Evolutionary conservation across 2,888 invertebrate genomes (phyloP).

Genomic region (Caenorhabditis afra): DNA sequence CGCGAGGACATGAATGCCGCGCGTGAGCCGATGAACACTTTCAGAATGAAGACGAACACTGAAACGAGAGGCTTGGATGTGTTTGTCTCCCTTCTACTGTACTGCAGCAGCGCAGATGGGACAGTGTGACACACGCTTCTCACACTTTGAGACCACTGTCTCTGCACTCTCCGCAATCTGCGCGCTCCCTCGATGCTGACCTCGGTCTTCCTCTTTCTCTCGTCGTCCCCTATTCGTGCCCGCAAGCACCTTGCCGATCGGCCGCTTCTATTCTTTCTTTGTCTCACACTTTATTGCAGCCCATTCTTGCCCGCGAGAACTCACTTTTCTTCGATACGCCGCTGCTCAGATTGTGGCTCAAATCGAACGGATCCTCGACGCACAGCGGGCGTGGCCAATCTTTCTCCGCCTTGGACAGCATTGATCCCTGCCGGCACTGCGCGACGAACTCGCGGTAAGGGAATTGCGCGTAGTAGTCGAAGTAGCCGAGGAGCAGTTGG

Average conservation of each 20-base stretch:
- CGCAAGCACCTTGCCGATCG: too few species aligned
- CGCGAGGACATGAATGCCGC: constrained; percentile 40
- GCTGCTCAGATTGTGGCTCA: constrained; percentile 84
- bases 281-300: too few species aligned
- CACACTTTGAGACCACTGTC: too few species aligned
- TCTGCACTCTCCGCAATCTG: too few species aligned
- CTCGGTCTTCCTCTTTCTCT: too few species aligned
- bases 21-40: constrained; percentile 59
- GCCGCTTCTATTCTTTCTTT: too few species aligned
- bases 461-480: constrained; percentile 83
- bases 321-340: constrained; percentile 81
- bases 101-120: too few species aligned
- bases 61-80: constrained; percentile 44
- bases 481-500: constrained; percentile 70
- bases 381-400: constrained; percentile 82
- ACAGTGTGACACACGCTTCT: too few species aligned
- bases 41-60: constrained; percentile 70
- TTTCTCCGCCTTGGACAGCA: constrained; percentile 83
- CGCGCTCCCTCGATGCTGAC: too few species aligned
- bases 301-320: too few species aligned
- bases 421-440: constrained; percentile 64
- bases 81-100: too few species aligned
- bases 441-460: constrained; percentile 66
- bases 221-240: too few species aligned
- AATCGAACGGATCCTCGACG: constrained; percentile 85